Base-by-base conservation (phyloP, 2,888 invertebrate species). In the Nomada goodeniana region DNA sequence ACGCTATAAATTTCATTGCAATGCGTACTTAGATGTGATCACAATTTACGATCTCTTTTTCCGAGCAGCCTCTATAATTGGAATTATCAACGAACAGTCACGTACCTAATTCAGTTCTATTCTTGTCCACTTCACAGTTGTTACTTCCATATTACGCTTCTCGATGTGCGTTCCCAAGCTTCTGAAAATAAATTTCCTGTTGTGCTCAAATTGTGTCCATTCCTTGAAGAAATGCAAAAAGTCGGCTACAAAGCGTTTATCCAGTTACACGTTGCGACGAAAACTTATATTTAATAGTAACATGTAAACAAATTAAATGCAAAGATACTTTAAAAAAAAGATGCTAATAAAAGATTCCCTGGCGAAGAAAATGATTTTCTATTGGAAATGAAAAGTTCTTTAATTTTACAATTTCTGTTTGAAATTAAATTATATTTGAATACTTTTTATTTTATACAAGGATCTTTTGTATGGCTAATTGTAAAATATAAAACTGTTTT, bases 71-170 rank as follows among this genome's bases (percentile, higher is more conserved):
- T 75, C 75, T 75, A 75, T 68, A 76, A 76, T 76, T 76, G 76
- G 70, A 63, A 68, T 60, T 76, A 76, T 52, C 70, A 63, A 26
- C 53, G 44, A 63, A 63, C 53, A 44, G 55, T 44, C 70, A 53
- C 52, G 70, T 70, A 76, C 47, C 70, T 76, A 70, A 76, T 63
- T 63, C 61, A 61, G 52, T 70, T 76, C 76, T 70, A 76, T 70
- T 76, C 53, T 76, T 70, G 53, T 55, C 23, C 63, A 47, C 60
- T 67, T 76, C 52, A 47, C 61, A 63, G 60, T 61, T 63, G 76
- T 76, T 70, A 70, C 53, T 70, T 70, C 68, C 74, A 55, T 76
- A 61, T 42, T 29, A 15, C 61, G 76, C 23, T n/a, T 68, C 47
- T 70, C 20, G 18, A 42, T 42, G 53, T 26, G 26, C 36, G 44